Evolutionary conservation across 2,113 vertebrate species (phyloP), one percentile per base, ranked within the genome.

Genomic region (Lophochroa leadbeateri): DNA sequence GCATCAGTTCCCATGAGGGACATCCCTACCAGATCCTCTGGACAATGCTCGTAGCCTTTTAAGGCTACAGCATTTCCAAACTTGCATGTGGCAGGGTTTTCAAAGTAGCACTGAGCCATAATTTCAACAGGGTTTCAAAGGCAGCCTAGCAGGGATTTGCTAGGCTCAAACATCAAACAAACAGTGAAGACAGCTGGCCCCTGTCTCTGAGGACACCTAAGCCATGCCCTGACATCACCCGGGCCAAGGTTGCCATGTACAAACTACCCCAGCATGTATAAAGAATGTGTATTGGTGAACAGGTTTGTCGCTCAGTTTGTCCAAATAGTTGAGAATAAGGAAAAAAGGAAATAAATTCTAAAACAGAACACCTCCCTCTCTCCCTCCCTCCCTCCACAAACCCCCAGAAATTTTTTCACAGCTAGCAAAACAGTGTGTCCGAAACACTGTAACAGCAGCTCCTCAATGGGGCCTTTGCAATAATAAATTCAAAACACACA

Each of bases 261-360:
- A 90, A 55, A 70, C 33, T 5, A 50, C 25, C 14, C 46, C 88
- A 70, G 55, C 46, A 58, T 1, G 10, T 35, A 13, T 5, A 31
- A 75, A 39, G 29, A 35, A 41, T 44, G 39, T 21, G 67, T 23
- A 14, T 63, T 37, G 9, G 52, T 10, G 19, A 65, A 64, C 0
- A 0, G 27, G 20, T 3, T 2, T 12, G 10, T 47, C 23, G 29
- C 33, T 87, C 5, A 0, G 52, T 72, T 64, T 35, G 7, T 39
- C 61, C 1, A 0, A 63, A 76, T 9, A 60, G 47, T 29, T 4
- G 13, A 87, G 43, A 92, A 52, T 6, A 75, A 31, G 4, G 28
- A 53, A 92, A 84, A 84, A 47, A 0, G 5, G 31, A n/a, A 92
- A 82, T 9, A 53, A 28, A 88, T 65, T 68, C 63, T 16, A 20